These are phyloP conservation scores for Sinella curviseta DNA, from an alignment of 1,140 invertebrate species.

Conservation along the genomic window DNA sequence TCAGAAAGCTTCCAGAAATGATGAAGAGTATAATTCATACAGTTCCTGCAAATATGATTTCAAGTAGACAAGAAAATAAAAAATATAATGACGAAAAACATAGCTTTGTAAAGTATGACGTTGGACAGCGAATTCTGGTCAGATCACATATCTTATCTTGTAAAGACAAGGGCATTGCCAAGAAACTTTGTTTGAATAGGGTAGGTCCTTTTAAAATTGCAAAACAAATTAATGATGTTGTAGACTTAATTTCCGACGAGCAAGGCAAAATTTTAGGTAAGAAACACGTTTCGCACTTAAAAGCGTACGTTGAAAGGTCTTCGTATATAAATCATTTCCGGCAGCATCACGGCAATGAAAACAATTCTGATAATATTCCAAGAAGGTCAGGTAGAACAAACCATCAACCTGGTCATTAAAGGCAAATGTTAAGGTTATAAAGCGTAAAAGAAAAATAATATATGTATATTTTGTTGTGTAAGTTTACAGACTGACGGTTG, in stretches of 20 bases:
- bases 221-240: neutral
- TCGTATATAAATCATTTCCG: too few species aligned
- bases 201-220: slow-evolving; percentile 24
- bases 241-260: neutral
- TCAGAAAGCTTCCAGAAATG: slow-evolving; percentile 20
- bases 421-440: too few species aligned
- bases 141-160: slow-evolving; percentile 3
- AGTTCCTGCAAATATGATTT: slow-evolving; percentile 33
- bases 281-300: slow-evolving; percentile 19
- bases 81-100: slow-evolving; percentile 20
- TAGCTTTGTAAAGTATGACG: slow-evolving; percentile 20
- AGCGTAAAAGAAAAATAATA: too few species aligned
- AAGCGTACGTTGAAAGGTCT: too few species aligned
- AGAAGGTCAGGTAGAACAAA: too few species aligned
- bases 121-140: slow-evolving; percentile 19
- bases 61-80: slow-evolving; percentile 15
- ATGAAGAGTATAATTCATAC: slow-evolving; percentile 25
- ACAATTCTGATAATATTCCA: too few species aligned
- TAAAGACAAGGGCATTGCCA: neutral
- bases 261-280: neutral
- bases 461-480: too few species aligned
- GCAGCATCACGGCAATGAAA: too few species aligned
- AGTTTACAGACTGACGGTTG: too few species aligned
- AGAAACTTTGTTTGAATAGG: slow-evolving; percentile 9
- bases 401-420: too few species aligned